Conservation (phyloP, 2,797 vertebrate genomes). For the Stomatorhinus walkeri region DNA sequence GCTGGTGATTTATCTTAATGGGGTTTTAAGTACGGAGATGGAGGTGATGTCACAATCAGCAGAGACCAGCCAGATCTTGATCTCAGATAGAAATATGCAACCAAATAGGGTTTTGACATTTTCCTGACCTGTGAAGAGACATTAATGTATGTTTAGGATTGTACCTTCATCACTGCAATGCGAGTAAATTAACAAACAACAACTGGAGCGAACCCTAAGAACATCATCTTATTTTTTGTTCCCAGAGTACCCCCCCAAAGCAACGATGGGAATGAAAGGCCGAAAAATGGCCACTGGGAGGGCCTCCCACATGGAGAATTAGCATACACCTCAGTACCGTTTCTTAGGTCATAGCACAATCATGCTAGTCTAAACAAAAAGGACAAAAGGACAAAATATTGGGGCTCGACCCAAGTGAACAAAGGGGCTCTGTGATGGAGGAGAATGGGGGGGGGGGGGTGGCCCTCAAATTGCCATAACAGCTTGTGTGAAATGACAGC, state of each 20-base stretch:
- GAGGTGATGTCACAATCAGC: slow-evolving; percentile 5
- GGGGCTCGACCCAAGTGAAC: not conserved
- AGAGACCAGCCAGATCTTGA: not conserved
- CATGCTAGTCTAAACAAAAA: not conserved
- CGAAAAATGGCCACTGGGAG: not conserved
- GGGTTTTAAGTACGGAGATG: not conserved
- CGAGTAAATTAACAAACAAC: not conserved
- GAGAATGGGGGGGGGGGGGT: not conserved
- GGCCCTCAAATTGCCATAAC: not conserved
- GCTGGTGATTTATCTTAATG: slow-evolving; percentile 16
- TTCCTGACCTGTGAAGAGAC: not conserved
- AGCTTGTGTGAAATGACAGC: not conserved
- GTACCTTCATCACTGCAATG: not conserved
- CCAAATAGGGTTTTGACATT: not conserved
- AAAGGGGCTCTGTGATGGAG: not conserved
- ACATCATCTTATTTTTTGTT: not conserved
- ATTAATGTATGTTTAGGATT: not conserved
- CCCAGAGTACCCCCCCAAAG: not conserved
- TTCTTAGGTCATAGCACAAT: not conserved
- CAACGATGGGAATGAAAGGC: not conserved
- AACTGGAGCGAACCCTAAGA: not conserved
- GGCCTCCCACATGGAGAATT: not conserved
- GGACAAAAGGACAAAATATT: slow-evolving; percentile 9
- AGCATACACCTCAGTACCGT: not conserved
- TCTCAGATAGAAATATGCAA: not conserved